Percentiles rank a stretch among this genome's conserved stretches.
Evolutionary conservation across 2,797 vertebrate species (phyloP).

Genomic region (Scomberomorus guttatus): DNA sequence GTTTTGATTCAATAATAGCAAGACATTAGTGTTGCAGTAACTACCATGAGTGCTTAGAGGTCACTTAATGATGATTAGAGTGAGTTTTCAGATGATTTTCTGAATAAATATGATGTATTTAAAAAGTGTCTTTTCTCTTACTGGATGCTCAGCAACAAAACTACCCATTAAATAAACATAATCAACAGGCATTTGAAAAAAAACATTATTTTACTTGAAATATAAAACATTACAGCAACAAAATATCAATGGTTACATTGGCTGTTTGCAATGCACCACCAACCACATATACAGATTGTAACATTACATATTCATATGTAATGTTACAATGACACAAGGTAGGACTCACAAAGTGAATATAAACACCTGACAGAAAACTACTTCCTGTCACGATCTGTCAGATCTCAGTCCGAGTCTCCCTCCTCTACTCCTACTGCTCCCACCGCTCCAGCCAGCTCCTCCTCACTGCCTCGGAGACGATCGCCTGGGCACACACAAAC

Average conservation of each 20-base stretch:
- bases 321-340: constrained; percentile 14
- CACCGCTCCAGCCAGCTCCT: constrained; percentile 88
- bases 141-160: neutral
- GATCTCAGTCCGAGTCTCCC: constrained; percentile 90
- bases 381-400: constrained; percentile 8
- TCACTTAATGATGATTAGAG: constrained; percentile 52
- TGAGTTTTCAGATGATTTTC: constrained; percentile 70
- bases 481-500: constrained; percentile 87
- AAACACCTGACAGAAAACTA: constrained; percentile 29
- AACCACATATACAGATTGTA: constrained; percentile 38
- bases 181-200: constrained; percentile 38
- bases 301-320: constrained; percentile 17
- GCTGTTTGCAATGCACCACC: constrained; percentile 17
- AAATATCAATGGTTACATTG: constrained; percentile 22
- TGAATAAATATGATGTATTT: constrained; percentile 77
- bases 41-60: constrained; percentile 36
- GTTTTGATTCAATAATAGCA: constrained; percentile 76
- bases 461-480: constrained; percentile 92
- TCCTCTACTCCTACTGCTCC: constrained; percentile 84
- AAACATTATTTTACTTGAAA: constrained; percentile 61
- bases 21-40: constrained; percentile 62
- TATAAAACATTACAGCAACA: constrained; percentile 54
- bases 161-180: neutral
- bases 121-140: constrained; percentile 30
- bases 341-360: constrained; percentile 7